phyloP scores from a whole-genome alignment of 2,888 invertebrate species.

The Hypsopygia costalis region DNA sequence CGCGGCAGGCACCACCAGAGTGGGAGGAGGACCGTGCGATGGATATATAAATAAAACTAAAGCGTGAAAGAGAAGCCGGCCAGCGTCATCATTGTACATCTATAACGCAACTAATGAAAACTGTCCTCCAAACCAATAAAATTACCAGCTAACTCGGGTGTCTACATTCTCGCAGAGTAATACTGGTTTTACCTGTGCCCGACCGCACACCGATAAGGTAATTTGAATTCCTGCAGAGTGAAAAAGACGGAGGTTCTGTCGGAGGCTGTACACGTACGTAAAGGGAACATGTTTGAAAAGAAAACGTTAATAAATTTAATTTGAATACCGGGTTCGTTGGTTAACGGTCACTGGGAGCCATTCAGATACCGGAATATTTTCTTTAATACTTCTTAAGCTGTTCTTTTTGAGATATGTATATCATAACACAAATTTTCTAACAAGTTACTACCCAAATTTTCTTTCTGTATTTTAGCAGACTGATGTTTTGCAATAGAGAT shows the following conservation, averaged over 20 bases:
- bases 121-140: slow-evolving; percentile 45
- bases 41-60: slow-evolving; percentile 36
- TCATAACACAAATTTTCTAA: neutral
- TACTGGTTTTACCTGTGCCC: slow-evolving; percentile 72
- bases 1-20: slow-evolving; percentile 50
- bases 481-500: slow-evolving; percentile 6
- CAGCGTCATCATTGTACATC: slow-evolving; percentile 52
- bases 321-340: slow-evolving; percentile 62
- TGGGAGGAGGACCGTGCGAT: slow-evolving; percentile 62
- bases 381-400: slow-evolving; percentile 5
- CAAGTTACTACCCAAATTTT: neutral
- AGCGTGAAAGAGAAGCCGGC: slow-evolving; percentile 43
- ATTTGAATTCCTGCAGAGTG: slow-evolving; percentile 74
- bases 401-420: no score
- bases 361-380: slow-evolving; percentile 8
- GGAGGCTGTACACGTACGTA: slow-evolving; percentile 44
- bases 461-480: neutral
- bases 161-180: slow-evolving; percentile 50
- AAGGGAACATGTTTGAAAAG: slow-evolving; percentile 31
- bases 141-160: slow-evolving; percentile 32
- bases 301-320: slow-evolving; percentile 67
- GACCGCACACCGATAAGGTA: slow-evolving; percentile 69
- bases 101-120: slow-evolving; percentile 65
- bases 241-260: slow-evolving; percentile 66
- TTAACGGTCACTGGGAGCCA: slow-evolving; percentile 49